Evolutionary conservation across 1,140 invertebrate genomes (phyloP).

Genomic region (Neotoxoptera formosana): DNA sequence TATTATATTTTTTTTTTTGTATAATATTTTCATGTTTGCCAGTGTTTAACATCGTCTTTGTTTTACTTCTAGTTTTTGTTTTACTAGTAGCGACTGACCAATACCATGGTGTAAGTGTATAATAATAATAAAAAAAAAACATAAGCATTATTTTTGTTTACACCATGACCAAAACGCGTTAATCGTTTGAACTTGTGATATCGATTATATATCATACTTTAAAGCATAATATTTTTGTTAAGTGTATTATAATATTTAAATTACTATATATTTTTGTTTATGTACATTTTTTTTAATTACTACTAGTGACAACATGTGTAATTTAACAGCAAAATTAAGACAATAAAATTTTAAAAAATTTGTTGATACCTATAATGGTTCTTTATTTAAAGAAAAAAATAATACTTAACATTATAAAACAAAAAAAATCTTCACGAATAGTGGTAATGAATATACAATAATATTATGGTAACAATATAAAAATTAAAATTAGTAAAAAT

Average conservation of each 20-base stretch:
- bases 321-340: slow-evolving; percentile 45
- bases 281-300: slow-evolving; percentile 56
- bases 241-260: slow-evolving; percentile 58
- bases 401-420: slow-evolving; percentile 30
- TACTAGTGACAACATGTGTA: slow-evolving; percentile 50
- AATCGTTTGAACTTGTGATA: slow-evolving; percentile 58
- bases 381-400: slow-evolving; percentile 33
- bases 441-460: slow-evolving; percentile 35
- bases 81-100: slow-evolving; percentile 57
- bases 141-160: slow-evolving; percentile 52
- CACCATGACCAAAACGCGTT: slow-evolving; percentile 58
- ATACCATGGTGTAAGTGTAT: slow-evolving; percentile 55
- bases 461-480: slow-evolving; percentile 49
- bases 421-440: not conserved
- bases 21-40: slow-evolving; percentile 55
- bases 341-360: slow-evolving; percentile 57
- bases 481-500: slow-evolving; percentile 24
- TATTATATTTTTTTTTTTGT: slow-evolving; percentile 47
- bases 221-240: slow-evolving; percentile 57
- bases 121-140: slow-evolving; percentile 37
- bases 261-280: slow-evolving; percentile 57
- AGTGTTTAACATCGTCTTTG: slow-evolving; percentile 51
- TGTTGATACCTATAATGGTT: slow-evolving; percentile 43
- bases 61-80: slow-evolving; percentile 54
- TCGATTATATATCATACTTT: slow-evolving; percentile 58